Base-by-base conservation (phyloP, 2,797 vertebrate species). In the Lagorchestes hirsutus region DNA sequence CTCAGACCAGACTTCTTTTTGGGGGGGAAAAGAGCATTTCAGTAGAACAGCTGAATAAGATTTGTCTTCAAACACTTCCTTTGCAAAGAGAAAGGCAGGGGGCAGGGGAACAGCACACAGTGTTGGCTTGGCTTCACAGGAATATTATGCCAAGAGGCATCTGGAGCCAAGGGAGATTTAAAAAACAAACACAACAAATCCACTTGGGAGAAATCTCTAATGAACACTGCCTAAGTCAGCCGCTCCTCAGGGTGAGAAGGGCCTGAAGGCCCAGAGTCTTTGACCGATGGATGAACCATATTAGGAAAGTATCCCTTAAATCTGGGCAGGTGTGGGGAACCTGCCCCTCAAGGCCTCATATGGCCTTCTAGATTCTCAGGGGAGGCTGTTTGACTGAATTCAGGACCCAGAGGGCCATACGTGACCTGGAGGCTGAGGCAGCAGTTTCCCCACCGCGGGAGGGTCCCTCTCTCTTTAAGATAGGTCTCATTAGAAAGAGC, bases 171-270 rank as follows among this genome's bases (percentile, higher is more conserved):
- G 22, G 74, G 50, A 55, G 28, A 94, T 31, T 58, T 54, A 55
- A 67, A 96, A 95, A 94, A 58, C 52, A 91, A 96, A 57, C 54
- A 91, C 94, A 91, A 90, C 27, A 90, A 93, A 90, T 56, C 24
- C 34, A 54, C 46, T 59, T 54, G 54, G 91, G 54, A 90, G 91
- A 94, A 92, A 11, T 55, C 58, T 92, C 92, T 24, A 58, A 87
- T 6, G 1, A 96, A 40, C 40, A 57, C 59, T 50, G 27, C 2
- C 82, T 92, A 54, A 93, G 56, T 58, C 46, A 52, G 13, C 31
- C 52, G 50, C 52, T 55, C 52, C 90, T 91, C 9, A 16, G 90
- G 28, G 31, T 18, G 31, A 52, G 50, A 57, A 40, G 3, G n/a
- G 18, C n/a, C 22, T 52, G 31, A 92, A 95, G 34, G 50, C 91